Conservation (phyloP, 2,113 vertebrate genomes). For the Setophaga kirtlandii region DNA sequence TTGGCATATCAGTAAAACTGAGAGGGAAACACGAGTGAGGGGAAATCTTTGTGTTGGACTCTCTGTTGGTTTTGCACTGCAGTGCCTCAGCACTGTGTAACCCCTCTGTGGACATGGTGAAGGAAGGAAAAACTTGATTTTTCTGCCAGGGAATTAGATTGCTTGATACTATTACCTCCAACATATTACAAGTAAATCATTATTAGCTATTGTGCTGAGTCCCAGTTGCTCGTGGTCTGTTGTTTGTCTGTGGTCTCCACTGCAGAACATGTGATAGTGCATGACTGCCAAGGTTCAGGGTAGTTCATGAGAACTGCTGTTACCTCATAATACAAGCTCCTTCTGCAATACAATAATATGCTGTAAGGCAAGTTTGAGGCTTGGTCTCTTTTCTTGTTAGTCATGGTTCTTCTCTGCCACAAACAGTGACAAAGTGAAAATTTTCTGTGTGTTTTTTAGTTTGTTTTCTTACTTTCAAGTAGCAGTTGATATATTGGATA, state of each 20-base stretch:
- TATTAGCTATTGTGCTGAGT: not conserved
- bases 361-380: not conserved
- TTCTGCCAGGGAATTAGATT: conserved; percentile 3
- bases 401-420: not conserved
- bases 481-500: not conserved
- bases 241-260: not conserved
- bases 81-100: not conserved
- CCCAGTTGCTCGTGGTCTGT: not conserved
- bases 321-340: not conserved
- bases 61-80: not conserved
- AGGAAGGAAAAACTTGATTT: not conserved
- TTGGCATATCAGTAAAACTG: not conserved
- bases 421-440: not conserved
- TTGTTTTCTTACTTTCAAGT: not conserved
- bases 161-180: not conserved
- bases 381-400: not conserved
- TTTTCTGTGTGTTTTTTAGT: not conserved
- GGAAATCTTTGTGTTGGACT: not conserved
- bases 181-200: conserved; percentile 33
- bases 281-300: not conserved
- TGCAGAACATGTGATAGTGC: not conserved
- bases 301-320: not conserved
- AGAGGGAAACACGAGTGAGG: not conserved
- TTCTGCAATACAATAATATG: not conserved
- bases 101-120: not conserved